Evolutionary conservation across 2,797 vertebrate genomes (phyloP).

Genomic region (Oceanodroma leucorhoa): DNA sequence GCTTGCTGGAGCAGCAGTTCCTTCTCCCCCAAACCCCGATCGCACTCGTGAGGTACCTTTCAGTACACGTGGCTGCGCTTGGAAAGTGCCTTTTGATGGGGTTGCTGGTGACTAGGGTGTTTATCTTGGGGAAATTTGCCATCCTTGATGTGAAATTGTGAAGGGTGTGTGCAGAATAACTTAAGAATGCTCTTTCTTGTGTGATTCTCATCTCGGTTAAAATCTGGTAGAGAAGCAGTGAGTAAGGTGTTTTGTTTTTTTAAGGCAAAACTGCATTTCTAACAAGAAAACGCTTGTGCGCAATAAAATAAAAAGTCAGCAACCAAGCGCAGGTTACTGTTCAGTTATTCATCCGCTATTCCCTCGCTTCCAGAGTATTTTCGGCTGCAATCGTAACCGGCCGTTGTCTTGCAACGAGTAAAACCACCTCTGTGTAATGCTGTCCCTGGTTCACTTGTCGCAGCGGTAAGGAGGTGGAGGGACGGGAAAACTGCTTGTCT

Average conservation of each 20-base stretch:
- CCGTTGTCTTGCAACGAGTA: not conserved
- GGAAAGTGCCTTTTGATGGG: not conserved
- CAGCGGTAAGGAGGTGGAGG: not conserved
- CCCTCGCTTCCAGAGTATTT: not conserved
- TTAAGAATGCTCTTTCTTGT: not conserved
- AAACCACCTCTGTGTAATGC: not conserved
- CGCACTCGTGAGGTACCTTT: accelerated
- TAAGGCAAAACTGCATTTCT: not conserved
- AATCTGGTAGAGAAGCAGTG: not conserved
- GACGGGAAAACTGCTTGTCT: not conserved
- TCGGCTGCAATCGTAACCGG: not conserved
- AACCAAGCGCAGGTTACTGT: not conserved
- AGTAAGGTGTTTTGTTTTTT: not conserved
- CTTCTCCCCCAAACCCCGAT: not conserved
- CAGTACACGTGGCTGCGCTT: accelerated
- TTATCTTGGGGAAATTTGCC: not conserved
- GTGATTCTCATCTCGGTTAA: not conserved
- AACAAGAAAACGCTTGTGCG: not conserved
- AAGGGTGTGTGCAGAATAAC: not conserved
- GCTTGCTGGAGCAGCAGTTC: not conserved
- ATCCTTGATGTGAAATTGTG: not conserved
- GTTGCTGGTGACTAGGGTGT: not conserved
- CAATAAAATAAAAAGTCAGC: not conserved
- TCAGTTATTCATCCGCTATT: not conserved
- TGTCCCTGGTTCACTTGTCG: not conserved